Base-by-base conservation (phyloP, 2,888 invertebrate genomes). In the Phengaris arion region DNA sequence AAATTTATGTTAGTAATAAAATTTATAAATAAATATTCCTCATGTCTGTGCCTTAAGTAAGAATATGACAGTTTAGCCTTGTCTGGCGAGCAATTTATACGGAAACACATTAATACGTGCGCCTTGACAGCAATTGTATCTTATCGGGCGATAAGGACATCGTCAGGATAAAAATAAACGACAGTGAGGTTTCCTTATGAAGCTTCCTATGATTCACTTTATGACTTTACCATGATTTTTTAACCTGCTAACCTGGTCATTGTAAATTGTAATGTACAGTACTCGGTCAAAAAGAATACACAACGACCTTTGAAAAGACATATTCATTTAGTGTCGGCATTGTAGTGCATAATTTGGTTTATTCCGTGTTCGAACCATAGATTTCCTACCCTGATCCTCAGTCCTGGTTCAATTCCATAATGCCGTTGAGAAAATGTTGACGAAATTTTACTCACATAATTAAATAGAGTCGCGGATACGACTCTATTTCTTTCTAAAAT, bases 181-280 rank as follows among this genome's bases (percentile, higher is more conserved):
- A 54, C 52, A 52, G 51, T 15, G 22, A 72, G 13, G 13, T 48
- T 69, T 69, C 69, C 69, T 69, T 69, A 52, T 54, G 22, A 52
- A 72, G 72, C 72, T 54, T 72, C 72, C 72, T 72, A 54, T 54
- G 72, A 72, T 72, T 72, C 72, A 72, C 54, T 64, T 6, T 35
- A 22, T 72, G 54, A 72, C 54, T 64, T 6, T 35, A 22, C 64
- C 64, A 45, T 64, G 12, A 6, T 35, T 12, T 12, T 64, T 35
- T 10, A 59, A 10, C 10, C 48, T 48, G 48, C 45, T 45, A 12
- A 35, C 64, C 35, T 64, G 35, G 8, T 13, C 35, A 35, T 64
- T 22, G 59, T 10, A 64, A 64, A 35, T 64, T 64, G 64, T 35
- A 64, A 8, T 6, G 8, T 48, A 48, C 6, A 48, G 8, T 48